Percentiles rank a stretch among this genome's conserved stretches.
Evolutionary conservation across 2,113 vertebrate species (phyloP).

Genomic region (Lonchura striata): DNA sequence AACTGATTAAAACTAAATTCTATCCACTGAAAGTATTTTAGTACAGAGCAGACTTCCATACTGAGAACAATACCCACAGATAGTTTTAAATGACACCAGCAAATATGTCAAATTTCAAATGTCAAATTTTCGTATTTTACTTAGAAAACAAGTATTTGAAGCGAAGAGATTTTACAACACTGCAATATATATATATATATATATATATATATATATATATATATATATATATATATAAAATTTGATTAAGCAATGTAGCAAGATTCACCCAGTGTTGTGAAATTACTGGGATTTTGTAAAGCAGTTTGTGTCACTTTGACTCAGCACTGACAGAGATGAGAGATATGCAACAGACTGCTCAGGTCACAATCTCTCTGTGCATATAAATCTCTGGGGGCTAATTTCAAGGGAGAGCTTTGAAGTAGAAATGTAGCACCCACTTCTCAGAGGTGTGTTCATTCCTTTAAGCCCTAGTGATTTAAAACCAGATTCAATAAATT

Average conservation of each 20-base stretch:
- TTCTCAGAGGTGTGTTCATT: neutral
- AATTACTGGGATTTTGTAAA: neutral
- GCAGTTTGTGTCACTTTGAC: neutral
- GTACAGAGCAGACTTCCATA: neutral
- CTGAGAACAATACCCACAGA: neutral
- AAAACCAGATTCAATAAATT: constrained; percentile 47
- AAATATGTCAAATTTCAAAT: neutral
- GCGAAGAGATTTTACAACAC: neutral
- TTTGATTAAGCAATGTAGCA: neutral
- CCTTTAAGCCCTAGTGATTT: constrained; percentile 25
- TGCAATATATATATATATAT: neutral
- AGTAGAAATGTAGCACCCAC: neutral
- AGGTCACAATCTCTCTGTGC: neutral
- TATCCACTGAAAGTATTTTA: neutral
- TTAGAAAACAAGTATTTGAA: neutral
- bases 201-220: too few species aligned
- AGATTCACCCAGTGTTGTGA: neutral
- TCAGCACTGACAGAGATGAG: neutral
- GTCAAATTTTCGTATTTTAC: neutral
- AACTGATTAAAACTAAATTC: neutral
- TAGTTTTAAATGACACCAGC: neutral
- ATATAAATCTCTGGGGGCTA: neutral
- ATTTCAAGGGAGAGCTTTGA: constrained; percentile 37
- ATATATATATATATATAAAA: neutral
- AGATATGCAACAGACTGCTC: neutral